These are phyloP conservation scores for Stylophora pistillata DNA, from an alignment of 64 coral and sea anemone genomes.

Conservation along the genomic window DNA sequence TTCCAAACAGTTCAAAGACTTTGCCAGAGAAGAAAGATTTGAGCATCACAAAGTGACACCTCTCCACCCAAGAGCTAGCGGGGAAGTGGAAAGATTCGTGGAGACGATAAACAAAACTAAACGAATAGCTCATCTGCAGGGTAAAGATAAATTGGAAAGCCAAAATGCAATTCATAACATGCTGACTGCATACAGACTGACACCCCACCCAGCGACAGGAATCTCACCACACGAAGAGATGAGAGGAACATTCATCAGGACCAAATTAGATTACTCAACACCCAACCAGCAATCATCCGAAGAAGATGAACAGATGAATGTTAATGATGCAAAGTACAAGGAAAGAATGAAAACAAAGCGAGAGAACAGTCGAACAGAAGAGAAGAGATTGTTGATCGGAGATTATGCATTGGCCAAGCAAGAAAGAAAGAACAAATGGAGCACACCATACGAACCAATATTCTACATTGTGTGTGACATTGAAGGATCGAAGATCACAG, in stretches of 20 bases:
- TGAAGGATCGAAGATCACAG: conserved; percentile 48
- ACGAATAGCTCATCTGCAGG: conserved; percentile 56
- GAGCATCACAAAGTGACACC: conserved; percentile 54
- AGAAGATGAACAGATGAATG: conserved; percentile 31
- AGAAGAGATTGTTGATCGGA: conserved; percentile 46
- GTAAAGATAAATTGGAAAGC: conserved; percentile 34
- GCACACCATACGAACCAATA: conserved; percentile 59
- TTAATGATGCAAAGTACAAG: conserved; percentile 63
- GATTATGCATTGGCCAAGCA: conserved; percentile 69
- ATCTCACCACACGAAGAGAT: conserved; percentile 53
- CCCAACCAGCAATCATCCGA: conserved; percentile 16
- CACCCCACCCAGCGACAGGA: conserved; percentile 68
- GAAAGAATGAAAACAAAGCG: conserved; percentile 52
- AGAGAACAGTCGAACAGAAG: conserved; percentile 53
- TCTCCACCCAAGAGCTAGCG: conserved; percentile 47
- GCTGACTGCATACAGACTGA: conserved; percentile 64
- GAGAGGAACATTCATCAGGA: conserved; percentile 47
- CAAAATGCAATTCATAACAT: conserved; percentile 44
- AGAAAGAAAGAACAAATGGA: conserved; percentile 36
- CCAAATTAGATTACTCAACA: conserved; percentile 47
- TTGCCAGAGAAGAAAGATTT: too few species aligned
- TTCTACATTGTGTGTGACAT: conserved; percentile 53
- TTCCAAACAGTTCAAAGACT: conserved; percentile 58
- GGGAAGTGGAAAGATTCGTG: conserved; percentile 64
- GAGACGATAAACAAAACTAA: conserved; percentile 67